phyloP scores from a whole-genome alignment of 2,113 vertebrate genomes.

The Geothlypis trichas region DNA sequence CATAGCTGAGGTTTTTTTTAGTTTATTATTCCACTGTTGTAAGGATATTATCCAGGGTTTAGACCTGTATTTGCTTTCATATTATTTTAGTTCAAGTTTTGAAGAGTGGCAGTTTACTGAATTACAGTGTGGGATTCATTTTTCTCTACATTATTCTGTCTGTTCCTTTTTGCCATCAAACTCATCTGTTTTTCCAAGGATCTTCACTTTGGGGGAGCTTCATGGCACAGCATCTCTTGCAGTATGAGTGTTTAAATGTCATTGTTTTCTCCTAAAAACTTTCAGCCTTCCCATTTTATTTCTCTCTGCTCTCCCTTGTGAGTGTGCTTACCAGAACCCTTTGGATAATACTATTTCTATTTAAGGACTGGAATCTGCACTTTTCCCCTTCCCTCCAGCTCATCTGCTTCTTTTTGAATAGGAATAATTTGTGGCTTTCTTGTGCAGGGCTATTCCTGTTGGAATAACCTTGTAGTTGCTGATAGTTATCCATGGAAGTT shows the following conservation, averaged over 20 bases:
- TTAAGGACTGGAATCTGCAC: not conserved
- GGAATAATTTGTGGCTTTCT: not conserved
- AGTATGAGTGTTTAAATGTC: not conserved
- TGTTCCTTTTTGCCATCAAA: not conserved
- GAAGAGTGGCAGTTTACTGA: not conserved
- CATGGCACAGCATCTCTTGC: no score
- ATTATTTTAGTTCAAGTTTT: not conserved
- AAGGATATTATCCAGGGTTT: not conserved
- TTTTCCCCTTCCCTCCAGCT: not conserved
- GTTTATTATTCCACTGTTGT: not conserved
- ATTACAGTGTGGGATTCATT: rapidly evolving
- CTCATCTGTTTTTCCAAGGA: not conserved
- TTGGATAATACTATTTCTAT: not conserved
- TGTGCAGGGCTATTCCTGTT: not conserved
- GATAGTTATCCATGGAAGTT: not conserved
- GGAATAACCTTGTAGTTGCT: not conserved
- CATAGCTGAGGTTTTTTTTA: not conserved
- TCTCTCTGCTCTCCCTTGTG: not conserved
- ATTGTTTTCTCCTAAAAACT: not conserved
- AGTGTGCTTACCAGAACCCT: not conserved
- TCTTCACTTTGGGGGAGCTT: not conserved
- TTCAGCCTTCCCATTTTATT: not conserved
- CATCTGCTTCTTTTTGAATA: not conserved
- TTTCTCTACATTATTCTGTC: not conserved
- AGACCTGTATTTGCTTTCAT: not conserved